A percentile compares a stretch with the other conserved stretches of the same genome.
Evolutionary conservation across 53 echinoderm and acorn worm species (phyloP).

Genomic region (Henricia sp.): DNA sequence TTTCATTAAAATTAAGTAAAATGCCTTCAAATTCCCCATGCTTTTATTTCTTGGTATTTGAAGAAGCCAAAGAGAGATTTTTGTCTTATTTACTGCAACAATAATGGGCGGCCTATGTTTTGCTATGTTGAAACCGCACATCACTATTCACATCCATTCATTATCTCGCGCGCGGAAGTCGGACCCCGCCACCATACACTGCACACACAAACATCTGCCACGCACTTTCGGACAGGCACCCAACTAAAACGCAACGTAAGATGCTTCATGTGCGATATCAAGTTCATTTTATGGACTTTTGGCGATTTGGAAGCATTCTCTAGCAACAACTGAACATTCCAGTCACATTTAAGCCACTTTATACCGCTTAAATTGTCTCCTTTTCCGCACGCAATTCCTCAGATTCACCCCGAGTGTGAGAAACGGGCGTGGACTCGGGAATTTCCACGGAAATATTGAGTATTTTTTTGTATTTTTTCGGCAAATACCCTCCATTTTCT

Average conservation of each 20-base stretch:
- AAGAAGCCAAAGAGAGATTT: no score
- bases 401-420: conserved; percentile 2
- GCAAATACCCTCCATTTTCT: conserved; percentile 20
- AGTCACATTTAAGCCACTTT: not conserved
- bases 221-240: conserved; percentile 32
- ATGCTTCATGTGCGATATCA: conserved; percentile 22
- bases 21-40: no score
- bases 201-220: not conserved
- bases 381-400: not conserved
- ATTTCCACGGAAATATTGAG: conserved; percentile 27
- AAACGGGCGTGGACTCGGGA: conserved; percentile 59
- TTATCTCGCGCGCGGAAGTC: conserved; percentile 60
- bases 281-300: not conserved
- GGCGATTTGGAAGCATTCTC: not conserved
- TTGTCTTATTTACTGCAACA: no score
- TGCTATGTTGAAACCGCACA: conserved; percentile 23
- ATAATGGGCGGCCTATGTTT: no score
- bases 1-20: no score
- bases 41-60: no score
- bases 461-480: conserved; percentile 45
- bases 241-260: conserved; percentile 27
- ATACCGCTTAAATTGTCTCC: not conserved
- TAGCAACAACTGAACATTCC: not conserved
- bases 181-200: conserved; percentile 14
- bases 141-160: conserved; percentile 42